Base-by-base conservation (phyloP, 2,888 invertebrate species). In the Caenorhabditis sp. region DNA sequence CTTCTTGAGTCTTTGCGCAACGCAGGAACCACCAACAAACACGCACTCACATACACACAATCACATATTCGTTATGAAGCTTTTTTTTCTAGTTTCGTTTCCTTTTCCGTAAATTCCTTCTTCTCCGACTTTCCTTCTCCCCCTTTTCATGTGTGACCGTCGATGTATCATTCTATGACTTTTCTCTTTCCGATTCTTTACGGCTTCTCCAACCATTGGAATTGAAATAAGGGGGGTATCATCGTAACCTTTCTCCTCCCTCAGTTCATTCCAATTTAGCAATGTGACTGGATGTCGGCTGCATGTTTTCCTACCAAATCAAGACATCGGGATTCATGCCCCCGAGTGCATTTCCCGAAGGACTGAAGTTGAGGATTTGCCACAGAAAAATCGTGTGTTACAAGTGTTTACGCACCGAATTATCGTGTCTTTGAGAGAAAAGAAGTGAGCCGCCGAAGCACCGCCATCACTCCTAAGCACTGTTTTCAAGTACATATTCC, bases 341-440 rank as follows among this genome's bases (percentile, higher is more conserved):
- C 26, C 47, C 15, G 56, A 56, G 55, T 67, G 67, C 67, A 40
- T 65, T 64, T 67, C 40, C 22, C 55, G 26, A 28, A 44, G 55
- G 67, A 67, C 51, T 51, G 26, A 51, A 51, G 51, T 51, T 51
- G 56, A 32, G 56, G 56, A 56, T 56, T 62, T 72, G 72, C 72
- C 72, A 77, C 55, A 68, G 69, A 47, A 64, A 74, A 80, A 80
- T 72, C 80, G 80, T 72, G 80, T 70, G 74, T 74, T 69, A 80
- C 80, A 80, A 80, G 80, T 80, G 80, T 80, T 80, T 80, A 76
- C 80, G 80, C 80, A 53, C 53, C 74, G 80, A 80, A 80, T 80
- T 80, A 80, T 80, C 71, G 77, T 62, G 71, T 61, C 65, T 61
- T 67, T 76, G 71, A 69, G 76, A 55, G 65, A 65, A 47, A 61